Base-by-base conservation (phyloP, 2,113 vertebrate species). In the Grammomys surdaster region DNA sequence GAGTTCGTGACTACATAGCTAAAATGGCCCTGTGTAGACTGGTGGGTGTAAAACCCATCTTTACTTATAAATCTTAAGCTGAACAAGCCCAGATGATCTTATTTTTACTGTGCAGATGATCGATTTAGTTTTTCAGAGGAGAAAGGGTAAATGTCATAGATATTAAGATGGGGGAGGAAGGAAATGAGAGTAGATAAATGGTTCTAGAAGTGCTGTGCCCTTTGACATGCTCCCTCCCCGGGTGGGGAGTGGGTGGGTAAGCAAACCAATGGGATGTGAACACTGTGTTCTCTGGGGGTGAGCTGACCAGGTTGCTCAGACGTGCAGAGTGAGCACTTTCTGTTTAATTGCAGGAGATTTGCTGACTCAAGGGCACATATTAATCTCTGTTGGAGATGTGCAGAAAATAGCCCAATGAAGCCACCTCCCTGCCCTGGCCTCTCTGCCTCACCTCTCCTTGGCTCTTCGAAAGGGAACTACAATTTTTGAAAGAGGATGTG, bases 51-150 rank as follows among this genome's bases (percentile, higher is more conserved):
- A 96, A 78, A 16, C 28, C 17, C 0, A 0, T 91, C 65, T 65
- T 82, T 36, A 0, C 78, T 93, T 94, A 48, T 65, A 94, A 80
- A 69, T 82, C 86, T 87, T 48, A 36, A 81, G 81, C 76, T 78
- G 22, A 0, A 0, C 1, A 3, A 91, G 69, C 36, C 78, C 76
- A 90, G 40, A 0, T 0, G 20, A 93, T 17, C 65, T 95, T 54
- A 13, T 31, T 96, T 97, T 86, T 12, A 0, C 81, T 94, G 88
- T 97, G 88, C 88, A 85, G 92, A 95, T 54, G 48, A 82, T 89
- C 96, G 95, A 84, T 95, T 97, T 97, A 54, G 65, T 95, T 96
- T 96, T 60, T 46, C 2, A 77, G 86, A 58, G 28, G 2, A 89
- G 89, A 87, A 96, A 96, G 89, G 20, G 92, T 95, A 60, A 82